Conservation (phyloP, 2,113 vertebrate species). For the Motacilla tschutschensis region DNA sequence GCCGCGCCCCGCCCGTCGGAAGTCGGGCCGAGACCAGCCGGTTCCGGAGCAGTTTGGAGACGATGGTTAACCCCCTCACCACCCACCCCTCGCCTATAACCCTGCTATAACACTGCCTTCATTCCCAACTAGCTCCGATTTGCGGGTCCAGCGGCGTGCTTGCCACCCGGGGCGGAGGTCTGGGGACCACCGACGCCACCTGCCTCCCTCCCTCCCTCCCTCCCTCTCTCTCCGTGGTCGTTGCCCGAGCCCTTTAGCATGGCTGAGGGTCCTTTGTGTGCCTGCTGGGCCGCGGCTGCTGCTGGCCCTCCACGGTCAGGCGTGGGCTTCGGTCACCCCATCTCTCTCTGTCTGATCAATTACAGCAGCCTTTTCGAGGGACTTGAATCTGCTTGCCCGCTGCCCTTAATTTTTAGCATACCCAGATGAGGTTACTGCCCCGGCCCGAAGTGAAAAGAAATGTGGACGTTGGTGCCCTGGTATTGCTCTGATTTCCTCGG, state of each 20-base stretch:
- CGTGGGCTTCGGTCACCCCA: not conserved
- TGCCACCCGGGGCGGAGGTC: not conserved
- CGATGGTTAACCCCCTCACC: not conserved
- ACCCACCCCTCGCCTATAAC: not conserved
- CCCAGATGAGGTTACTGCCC: conserved; percentile 44
- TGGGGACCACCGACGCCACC: not conserved
- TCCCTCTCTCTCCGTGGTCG: not conserved
- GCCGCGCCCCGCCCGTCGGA: not conserved
- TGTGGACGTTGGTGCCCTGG: conserved; percentile 70
- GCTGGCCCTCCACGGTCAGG: not conserved
- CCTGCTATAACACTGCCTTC: not conserved
- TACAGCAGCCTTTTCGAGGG: not conserved
- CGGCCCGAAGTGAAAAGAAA: conserved; percentile 47
- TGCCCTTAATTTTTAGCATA: conserved; percentile 57
- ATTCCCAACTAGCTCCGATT: not conserved
- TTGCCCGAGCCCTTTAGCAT: not conserved
- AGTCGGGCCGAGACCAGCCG: not conserved
- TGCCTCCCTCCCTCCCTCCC: not conserved
- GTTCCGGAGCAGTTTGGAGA: not conserved
- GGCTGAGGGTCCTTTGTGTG: conserved; percentile 33
- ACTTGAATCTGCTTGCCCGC: conserved; percentile 1
- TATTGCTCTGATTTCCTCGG: conserved; percentile 87
- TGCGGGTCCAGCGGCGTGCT: no score
- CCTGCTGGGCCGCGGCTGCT: not conserved
- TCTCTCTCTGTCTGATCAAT: not conserved